Percentiles rank a stretch among this genome's conserved stretches.
These are phyloP conservation scores for Penaeus vannamei DNA, from an alignment of 1,140 invertebrate genomes.

Conservation along the genomic window DNA sequence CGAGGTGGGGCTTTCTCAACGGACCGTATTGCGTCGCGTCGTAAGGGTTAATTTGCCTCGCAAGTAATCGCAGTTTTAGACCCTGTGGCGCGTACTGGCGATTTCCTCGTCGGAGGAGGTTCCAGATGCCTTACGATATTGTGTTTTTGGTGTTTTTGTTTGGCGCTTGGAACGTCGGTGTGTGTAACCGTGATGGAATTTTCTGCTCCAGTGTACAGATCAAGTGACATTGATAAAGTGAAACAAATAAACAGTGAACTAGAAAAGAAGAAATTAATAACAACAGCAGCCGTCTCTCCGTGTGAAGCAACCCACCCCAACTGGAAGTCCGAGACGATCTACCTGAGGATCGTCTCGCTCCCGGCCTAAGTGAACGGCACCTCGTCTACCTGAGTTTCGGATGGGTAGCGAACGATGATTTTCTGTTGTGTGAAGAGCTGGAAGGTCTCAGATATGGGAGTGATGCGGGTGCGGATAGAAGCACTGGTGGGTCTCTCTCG, in stretches of 20 bases:
- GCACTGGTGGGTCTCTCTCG: constrained; percentile 43
- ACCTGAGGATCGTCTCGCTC: constrained; percentile 53
- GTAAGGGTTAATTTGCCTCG: neutral
- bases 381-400: constrained; percentile 40
- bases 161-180: too few relatives aligned
- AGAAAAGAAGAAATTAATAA: neutral
- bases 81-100: neutral
- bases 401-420: constrained; percentile 46
- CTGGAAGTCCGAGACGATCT: constrained; percentile 45
- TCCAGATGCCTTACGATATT: constrained; percentile 7
- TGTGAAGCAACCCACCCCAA: constrained; percentile 26
- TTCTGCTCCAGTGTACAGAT: too few relatives aligned
- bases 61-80: neutral
- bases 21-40: too few relatives aligned
- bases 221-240: too few relatives aligned
- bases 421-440: constrained; percentile 55
- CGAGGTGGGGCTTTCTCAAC: too few relatives aligned
- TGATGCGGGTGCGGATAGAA: constrained; percentile 55
- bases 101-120: constrained; percentile 29
- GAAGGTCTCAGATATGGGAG: constrained; percentile 54
- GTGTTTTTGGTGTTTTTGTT: neutral
- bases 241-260: neutral
- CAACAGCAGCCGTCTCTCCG: constrained; percentile 24
- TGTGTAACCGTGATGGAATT: too few relatives aligned
- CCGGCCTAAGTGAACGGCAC: constrained; percentile 18